Base-by-base conservation (phyloP, 1,140 invertebrate species). In the Drosophila melanogaster region DNA sequence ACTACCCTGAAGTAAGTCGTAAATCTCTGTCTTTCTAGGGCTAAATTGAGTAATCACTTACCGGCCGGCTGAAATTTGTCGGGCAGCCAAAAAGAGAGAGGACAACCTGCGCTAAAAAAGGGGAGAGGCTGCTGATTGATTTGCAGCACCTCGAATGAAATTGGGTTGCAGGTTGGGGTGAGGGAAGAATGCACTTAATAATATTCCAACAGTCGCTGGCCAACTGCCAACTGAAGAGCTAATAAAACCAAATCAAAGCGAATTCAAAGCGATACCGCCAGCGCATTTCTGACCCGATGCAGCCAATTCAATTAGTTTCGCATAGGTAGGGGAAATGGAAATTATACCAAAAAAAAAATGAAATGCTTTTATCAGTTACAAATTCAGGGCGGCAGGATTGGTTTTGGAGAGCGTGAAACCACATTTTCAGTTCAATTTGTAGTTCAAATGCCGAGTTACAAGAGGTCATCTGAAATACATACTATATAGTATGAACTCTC, bases 271-370 rank as follows among this genome's bases (percentile, higher is more conserved):
- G 41, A 5, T 46, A 58, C 41, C 47, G 37, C 51, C 58, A 61
- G 37, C 37, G 35, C 38, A 44, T 64, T 64, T 69, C 70, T 46
- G 47, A 65, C 53, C 50, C 35, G 22, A 33, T 46, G 66, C 51
- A 62, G 47, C 26, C 57, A 78, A 81, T 86, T 87, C 83, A 81
- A 86, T 86, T 86, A 87, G 70, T 54, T 38, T 60, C 37, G 41
- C 43, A 35, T 59, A 49, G 54, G 44, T 30, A 44, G 55, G 51
- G 37, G 56, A 37, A 35, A 50, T 66, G 19, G 55, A 37, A 53
- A 55, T 49, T 22, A 15, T 40, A 8, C 15, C 47, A 6, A 17
- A 30, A 17, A 17, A 30, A 17, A 15, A 26, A 8, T 35, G 7
- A 33, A 35, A 59, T 64, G n/a, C 38, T 41, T 30, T 12, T 7